Base-by-base conservation (phyloP, 1,140 invertebrate species). In the Drosophila watanabei region DNA sequence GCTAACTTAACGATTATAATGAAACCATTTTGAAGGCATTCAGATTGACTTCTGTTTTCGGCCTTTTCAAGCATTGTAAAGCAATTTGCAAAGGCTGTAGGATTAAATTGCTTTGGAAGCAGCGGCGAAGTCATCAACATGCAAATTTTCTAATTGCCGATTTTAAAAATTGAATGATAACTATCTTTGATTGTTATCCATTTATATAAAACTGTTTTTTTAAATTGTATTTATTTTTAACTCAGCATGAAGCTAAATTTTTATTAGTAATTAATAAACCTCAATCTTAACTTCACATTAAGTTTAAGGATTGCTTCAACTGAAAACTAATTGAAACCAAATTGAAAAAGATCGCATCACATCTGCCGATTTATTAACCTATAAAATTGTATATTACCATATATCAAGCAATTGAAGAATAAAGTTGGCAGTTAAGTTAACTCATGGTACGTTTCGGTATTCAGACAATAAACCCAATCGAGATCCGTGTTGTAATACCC, bases 41-140 rank as follows among this genome's bases (percentile, higher is more conserved):
- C 64, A 75, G 65, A 83, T 56, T 61, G 83, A 80, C 83, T 87
- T 73, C 83, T 87, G 83, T 84, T 52, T 77, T 56, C 45, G 46
- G 66, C 46, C 60, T 24, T 24, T 57, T 60, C 37, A 57, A 32
- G 18, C 43, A 49, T 48, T 73, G 51, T 59, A 57, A 37, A 61
- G 75, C 58, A 61, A 57, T 78, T 78, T 78, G 56, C 75, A 51
- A 52, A 58, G 32, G 49, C 33, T 69, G n/a, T 52, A 60, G 24
- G 57, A 43, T 65, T 59, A 75, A 70, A 75, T 80, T 79, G 59
- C 59, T 72, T 56, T n/a, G 32, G 10, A 0, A 71, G 51, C 69
- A 32, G 18, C 37, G 41, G 8, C 46, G 58, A 70, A 66, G 20
- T 28, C 41, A 37, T 57, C 33, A 37, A 70, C 13, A 60, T 60